These are phyloP conservation scores for Bhutanitis thaidina DNA, from an alignment of 2,888 invertebrate genomes.

Conservation along the genomic window DNA sequence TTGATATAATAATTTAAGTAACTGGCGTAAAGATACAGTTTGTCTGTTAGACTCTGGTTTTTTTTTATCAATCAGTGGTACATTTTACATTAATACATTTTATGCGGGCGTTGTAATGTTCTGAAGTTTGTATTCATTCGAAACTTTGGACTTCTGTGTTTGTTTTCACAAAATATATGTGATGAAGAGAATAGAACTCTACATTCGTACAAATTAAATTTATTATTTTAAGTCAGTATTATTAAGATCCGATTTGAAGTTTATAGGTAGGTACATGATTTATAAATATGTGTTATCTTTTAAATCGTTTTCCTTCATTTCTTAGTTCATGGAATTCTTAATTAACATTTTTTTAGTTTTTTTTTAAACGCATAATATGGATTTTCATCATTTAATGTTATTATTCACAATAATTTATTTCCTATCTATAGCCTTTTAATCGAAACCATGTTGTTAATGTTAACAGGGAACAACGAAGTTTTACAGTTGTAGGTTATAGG, in stretches of 20 bases:
- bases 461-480: conserved; percentile 2
- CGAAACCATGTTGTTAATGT: conserved; percentile 6
- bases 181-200: neutral
- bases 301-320: no score
- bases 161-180: no score
- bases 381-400: no score
- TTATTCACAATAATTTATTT: no score
- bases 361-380: no score
- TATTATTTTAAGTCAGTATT: conserved; percentile 20
- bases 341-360: no score
- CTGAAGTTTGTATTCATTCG: neutral
- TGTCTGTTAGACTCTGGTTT: no score
- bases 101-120: neutral
- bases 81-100: neutral
- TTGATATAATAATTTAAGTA: no score
- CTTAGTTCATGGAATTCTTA: no score
- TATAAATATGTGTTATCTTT: no score
- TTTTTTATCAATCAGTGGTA: no score
- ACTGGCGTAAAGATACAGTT: no score
- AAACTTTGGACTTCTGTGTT: neutral
- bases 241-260: conserved; percentile 16
- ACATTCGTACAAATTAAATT: conserved; percentile 31
- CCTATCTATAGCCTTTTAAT: conserved; percentile 2
- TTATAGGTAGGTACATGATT: neutral
- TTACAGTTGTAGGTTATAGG: conserved; percentile 1